phyloP scores from a whole-genome alignment of 2,888 invertebrate genomes.

The Drosophila mulleri region DNA sequence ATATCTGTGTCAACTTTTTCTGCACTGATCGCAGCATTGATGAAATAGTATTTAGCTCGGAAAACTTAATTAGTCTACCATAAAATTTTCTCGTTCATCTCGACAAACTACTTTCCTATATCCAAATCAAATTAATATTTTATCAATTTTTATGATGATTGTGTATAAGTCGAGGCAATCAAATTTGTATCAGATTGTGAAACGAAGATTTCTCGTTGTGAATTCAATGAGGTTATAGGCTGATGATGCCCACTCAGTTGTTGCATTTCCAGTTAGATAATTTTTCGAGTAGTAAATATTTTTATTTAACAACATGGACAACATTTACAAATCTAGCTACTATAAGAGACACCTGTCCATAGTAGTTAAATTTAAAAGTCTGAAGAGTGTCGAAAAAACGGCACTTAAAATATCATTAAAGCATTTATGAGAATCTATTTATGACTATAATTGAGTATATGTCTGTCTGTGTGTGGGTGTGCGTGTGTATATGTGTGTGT shows the following conservation, averaged over 20 bases:
- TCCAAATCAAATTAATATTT: background rate
- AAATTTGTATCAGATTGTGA: background rate
- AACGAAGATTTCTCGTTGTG: background rate
- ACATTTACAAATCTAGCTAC: background rate
- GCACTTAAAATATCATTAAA: conserved; percentile 51
- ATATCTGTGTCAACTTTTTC: background rate
- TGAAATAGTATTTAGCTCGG: background rate
- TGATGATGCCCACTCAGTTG: background rate
- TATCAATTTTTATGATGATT: conserved; percentile 1
- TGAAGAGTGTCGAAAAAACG: conserved; percentile 21
- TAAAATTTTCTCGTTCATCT: background rate
- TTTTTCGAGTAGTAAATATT: background rate
- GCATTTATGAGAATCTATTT: conserved; percentile 35
- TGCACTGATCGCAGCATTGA: background rate
- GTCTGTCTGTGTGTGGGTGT: background rate
- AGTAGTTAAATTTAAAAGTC: background rate
- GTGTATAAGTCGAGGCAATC: background rate
- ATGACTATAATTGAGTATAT: conserved; percentile 9
- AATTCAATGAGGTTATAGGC: background rate
- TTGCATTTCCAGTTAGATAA: background rate
- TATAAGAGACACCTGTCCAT: background rate
- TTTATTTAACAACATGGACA: background rate
- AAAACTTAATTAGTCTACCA: background rate
- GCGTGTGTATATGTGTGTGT: conserved; percentile 35
- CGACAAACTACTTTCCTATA: background rate